Percentiles rank a stretch among this genome's conserved stretches.
Evolutionary conservation across 2,113 vertebrate species (phyloP).

Genomic region (Melospiza melodia): DNA sequence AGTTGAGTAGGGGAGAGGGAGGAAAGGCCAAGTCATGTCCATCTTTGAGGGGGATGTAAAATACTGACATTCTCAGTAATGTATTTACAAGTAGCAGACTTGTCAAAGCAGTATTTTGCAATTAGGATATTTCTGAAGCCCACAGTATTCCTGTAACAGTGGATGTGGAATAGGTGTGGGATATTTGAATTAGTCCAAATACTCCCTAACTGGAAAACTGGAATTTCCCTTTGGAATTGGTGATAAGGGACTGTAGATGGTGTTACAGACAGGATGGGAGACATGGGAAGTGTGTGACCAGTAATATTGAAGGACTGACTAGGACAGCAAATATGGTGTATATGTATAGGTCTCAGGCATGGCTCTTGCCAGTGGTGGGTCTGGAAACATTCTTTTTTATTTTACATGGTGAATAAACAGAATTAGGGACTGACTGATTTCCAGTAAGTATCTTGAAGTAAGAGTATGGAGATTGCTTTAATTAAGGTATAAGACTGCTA

Average conservation of each 20-base stretch:
- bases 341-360: background rate
- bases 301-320: fast-evolving
- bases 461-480: background rate
- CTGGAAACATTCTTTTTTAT: background rate
- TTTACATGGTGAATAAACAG: background rate
- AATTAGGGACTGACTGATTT: background rate
- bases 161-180: background rate
- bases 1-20: background rate
- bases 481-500: background rate
- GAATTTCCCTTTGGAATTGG: background rate
- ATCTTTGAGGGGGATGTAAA: background rate
- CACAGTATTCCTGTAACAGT: background rate
- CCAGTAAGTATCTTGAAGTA: background rate
- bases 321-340: fast-evolving
- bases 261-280: background rate
- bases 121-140: background rate
- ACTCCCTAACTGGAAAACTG: background rate
- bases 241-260: background rate
- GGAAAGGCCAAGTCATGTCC: background rate
- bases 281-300: background rate
- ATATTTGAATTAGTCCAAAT: background rate
- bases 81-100: background rate
- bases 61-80: background rate
- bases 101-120: background rate
- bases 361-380: background rate